Conservation (phyloP, 2,113 vertebrate species). For the Elephas maximus region DNA sequence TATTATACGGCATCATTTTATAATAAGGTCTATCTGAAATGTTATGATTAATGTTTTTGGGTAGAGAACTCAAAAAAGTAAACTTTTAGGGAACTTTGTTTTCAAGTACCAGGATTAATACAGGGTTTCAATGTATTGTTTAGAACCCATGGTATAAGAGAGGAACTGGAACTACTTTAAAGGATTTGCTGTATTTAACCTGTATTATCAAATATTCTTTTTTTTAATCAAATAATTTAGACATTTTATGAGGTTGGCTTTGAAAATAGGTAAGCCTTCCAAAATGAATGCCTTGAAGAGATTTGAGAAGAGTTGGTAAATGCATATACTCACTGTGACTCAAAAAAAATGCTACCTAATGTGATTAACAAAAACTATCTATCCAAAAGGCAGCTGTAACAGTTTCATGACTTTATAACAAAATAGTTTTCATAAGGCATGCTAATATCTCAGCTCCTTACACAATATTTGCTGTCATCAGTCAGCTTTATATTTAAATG, state of each 20-base stretch:
- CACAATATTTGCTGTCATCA: neutral
- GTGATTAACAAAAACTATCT: neutral
- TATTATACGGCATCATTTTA: neutral
- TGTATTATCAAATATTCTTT: neutral
- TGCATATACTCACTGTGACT: neutral
- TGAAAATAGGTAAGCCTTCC: slow-evolving; percentile 57
- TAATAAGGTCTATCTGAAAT: slow-evolving; percentile 5
- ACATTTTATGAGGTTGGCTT: neutral
- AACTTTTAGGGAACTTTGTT: neutral
- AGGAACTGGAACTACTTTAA: slow-evolving; percentile 52
- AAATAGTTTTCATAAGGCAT: neutral
- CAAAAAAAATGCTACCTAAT: neutral
- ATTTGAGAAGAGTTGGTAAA: slow-evolving; percentile 49
- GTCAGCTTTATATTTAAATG: slow-evolving; percentile 37
- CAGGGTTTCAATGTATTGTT: neutral
- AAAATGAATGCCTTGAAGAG: slow-evolving; percentile 38
- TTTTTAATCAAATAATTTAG: neutral
- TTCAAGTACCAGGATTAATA: neutral
- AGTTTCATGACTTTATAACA: slow-evolving; percentile 54
- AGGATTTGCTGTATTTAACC: slow-evolving; percentile 34
- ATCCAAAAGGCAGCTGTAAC: neutral
- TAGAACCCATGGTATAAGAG: slow-evolving; percentile 21
- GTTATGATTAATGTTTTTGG: neutral
- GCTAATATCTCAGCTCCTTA: neutral
- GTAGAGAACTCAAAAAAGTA: neutral